Conservation (phyloP, 1,140 invertebrate genomes). For the Homalodisca vitripennis region DNA sequence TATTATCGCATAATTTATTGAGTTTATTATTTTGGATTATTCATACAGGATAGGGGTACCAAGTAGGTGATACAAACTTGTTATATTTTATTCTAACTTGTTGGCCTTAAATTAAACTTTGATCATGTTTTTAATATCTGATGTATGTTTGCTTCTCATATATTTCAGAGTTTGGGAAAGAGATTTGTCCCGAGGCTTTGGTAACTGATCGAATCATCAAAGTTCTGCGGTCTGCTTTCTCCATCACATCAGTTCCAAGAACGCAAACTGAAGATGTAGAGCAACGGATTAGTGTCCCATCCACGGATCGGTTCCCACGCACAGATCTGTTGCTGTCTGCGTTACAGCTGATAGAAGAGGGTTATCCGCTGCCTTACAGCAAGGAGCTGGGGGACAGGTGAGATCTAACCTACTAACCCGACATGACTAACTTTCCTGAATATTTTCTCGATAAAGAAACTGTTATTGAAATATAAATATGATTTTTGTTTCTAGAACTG, state of each 20-base stretch:
- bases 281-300: constrained; percentile 45
- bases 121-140: too few relatives aligned
- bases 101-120: too few relatives aligned
- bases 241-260: not conserved
- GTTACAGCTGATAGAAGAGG: constrained; percentile 82
- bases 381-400: constrained; percentile 58
- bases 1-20: too few relatives aligned
- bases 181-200: constrained; percentile 14
- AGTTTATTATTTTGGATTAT: too few relatives aligned
- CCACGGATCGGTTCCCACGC: constrained; percentile 70
- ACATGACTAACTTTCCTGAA: too few relatives aligned
- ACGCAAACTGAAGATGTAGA: constrained; percentile 2
- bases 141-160: too few relatives aligned
- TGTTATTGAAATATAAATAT: too few relatives aligned
- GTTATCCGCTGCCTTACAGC: constrained; percentile 76
- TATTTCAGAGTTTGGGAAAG: constrained; percentile 21
- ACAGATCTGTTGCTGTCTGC: constrained; percentile 77
- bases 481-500: too few relatives aligned
- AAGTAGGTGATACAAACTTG: too few relatives aligned
- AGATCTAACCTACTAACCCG: not conserved
- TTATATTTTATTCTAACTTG: too few relatives aligned
- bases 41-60: too few relatives aligned
- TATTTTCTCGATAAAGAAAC: too few relatives aligned
- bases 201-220: constrained; percentile 21
- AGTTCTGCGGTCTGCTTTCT: constrained; percentile 11